phyloP scores from a whole-genome alignment of 53 echinoderm and acorn worm species.

The Antedon mediterranea region DNA sequence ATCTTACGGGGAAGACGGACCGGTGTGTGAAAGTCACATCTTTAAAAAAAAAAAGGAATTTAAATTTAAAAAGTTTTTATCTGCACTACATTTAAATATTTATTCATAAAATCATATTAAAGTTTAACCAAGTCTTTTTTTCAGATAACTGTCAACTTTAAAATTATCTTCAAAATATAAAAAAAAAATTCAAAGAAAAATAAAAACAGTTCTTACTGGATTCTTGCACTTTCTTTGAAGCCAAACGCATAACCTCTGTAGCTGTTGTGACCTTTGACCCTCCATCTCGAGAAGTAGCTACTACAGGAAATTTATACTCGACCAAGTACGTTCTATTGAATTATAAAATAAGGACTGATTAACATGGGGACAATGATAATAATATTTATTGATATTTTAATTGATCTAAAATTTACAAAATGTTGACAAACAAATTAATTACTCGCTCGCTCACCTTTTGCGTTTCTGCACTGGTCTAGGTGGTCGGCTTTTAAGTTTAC shows the following conservation, averaged over 20 bases:
- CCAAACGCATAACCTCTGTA: slow-evolving; percentile 90
- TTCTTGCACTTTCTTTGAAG: slow-evolving; percentile 68
- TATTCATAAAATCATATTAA: no score
- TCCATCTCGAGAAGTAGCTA: slow-evolving; percentile 37
- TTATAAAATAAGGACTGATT: no score
- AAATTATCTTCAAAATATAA: no score
- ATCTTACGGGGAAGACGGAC: slow-evolving; percentile 84
- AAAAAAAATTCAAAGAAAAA: no score
- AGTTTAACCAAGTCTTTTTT: no score
- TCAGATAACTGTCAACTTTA: no score
- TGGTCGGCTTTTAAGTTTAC: slow-evolving; percentile 49
- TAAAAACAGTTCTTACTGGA: not conserved
- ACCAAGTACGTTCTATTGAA: slow-evolving; percentile 82
- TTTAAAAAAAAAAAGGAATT: not conserved
- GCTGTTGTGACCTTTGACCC: slow-evolving; percentile 48
- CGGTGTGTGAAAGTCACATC: slow-evolving; percentile 80
- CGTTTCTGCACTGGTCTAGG: slow-evolving; percentile 52
- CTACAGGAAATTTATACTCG: slow-evolving; percentile 89
- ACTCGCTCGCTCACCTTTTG: slow-evolving; percentile 50
- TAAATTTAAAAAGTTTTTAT: no score
- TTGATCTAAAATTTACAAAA: no score
- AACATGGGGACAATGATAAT: no score
- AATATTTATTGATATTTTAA: no score
- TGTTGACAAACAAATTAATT: no score
- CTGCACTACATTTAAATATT: no score